These are phyloP conservation scores for Hapalemur alaotrensis DNA, from an alignment of 2,797 vertebrate species.

Conservation along the genomic window DNA sequence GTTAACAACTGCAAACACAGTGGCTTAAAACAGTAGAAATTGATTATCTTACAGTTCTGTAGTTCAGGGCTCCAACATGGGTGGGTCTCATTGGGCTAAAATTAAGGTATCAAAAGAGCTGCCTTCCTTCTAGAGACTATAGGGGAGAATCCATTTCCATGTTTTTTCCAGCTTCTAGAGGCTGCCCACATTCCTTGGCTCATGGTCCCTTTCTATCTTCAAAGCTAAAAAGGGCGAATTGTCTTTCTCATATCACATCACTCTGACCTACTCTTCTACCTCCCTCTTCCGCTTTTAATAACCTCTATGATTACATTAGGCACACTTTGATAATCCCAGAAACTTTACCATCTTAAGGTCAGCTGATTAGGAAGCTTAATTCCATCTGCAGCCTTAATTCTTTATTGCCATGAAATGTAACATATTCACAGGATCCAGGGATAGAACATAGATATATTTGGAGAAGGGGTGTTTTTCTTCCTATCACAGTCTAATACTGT, in stretches of 20 bases:
- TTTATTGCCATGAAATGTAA: not conserved
- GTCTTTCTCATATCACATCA: not conserved
- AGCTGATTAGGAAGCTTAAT: not conserved
- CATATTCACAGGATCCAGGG: not conserved
- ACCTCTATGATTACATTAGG: not conserved
- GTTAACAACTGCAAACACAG: not conserved
- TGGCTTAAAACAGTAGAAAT: not conserved
- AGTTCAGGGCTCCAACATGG: not conserved
- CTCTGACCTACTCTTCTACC: not conserved
- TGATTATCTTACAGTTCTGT: not conserved
- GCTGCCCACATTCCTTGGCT: not conserved
- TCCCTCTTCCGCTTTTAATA: not conserved
- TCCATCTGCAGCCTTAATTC: not conserved
- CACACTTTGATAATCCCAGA: not conserved
- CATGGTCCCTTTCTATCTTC: not conserved
- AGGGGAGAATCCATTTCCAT: not conserved
- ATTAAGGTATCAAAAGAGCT: not conserved
- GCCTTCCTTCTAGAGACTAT: not conserved
- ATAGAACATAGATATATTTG: not conserved
- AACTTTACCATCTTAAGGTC: not conserved
- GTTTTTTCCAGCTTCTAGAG: not conserved
- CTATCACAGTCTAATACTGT: not conserved
- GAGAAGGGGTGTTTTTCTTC: not conserved
- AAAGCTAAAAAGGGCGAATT: not conserved
- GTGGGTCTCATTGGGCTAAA: not conserved